Evolutionary conservation across 2,888 invertebrate genomes (phyloP).

Genomic region (Crematogaster levior): DNA sequence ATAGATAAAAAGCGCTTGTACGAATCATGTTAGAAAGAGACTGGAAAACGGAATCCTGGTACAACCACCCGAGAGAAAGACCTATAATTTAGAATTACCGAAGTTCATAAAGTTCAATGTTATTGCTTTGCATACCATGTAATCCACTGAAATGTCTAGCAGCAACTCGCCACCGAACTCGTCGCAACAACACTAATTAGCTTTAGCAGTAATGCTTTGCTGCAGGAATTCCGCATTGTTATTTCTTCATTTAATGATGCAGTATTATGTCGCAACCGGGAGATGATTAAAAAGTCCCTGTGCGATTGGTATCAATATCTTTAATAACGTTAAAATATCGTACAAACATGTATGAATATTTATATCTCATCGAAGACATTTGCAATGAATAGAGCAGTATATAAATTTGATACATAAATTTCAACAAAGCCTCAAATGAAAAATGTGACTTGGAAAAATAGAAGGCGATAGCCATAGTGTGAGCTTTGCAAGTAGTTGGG

Average conservation of each 20-base stretch:
- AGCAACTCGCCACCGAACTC: constrained; percentile 45
- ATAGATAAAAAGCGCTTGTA: background rate
- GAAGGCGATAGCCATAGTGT: background rate
- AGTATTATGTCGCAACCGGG: constrained; percentile 1
- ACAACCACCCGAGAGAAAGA: constrained; percentile 21
- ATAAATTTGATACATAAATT: background rate
- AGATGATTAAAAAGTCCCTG: constrained; percentile 5
- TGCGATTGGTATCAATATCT: background rate
- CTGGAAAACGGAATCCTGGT: background rate
- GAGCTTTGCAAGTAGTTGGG: background rate
- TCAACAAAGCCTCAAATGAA: background rate
- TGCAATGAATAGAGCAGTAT: background rate
- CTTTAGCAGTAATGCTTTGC: constrained; percentile 10
- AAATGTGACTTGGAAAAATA: background rate
- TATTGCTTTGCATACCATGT: constrained; percentile 28
- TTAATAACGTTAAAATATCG: background rate
- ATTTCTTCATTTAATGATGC: constrained; percentile 37
- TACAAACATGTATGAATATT: background rate
- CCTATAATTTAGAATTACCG: constrained; percentile 40
- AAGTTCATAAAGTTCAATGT: constrained; percentile 46
- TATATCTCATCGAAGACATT: background rate
- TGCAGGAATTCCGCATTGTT: constrained; percentile 30
- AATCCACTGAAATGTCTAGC: constrained; percentile 46
- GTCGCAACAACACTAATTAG: constrained; percentile 51
- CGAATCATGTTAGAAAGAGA: background rate